A percentile compares a stretch with the other conserved stretches of the same genome.
phyloP scores from a whole-genome alignment of 2,888 invertebrate genomes.

The Endomychus coccineus region DNA sequence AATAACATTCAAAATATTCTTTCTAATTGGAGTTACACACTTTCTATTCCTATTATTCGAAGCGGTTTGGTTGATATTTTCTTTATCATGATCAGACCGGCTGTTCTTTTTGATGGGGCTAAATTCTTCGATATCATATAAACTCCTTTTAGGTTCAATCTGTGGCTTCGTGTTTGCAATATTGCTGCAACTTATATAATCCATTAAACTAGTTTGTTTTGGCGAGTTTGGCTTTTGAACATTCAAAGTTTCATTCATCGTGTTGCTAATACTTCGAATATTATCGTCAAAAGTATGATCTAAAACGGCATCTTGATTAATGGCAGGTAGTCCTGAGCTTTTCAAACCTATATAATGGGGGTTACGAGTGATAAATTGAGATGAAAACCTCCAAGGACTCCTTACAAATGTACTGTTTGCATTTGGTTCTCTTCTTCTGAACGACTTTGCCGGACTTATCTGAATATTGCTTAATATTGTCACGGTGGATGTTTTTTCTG shows the following conservation, averaged over 20 bases:
- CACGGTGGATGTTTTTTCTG: no score
- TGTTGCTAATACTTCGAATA: slow-evolving; percentile 5
- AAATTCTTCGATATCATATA: slow-evolving; percentile 22
- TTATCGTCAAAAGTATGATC: slow-evolving; percentile 24
- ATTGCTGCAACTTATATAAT: slow-evolving; percentile 15
- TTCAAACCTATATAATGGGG: slow-evolving; percentile 25
- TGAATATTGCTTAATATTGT: slow-evolving; percentile 9
- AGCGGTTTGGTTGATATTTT: no score
- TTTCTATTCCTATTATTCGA: no score
- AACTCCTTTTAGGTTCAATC: slow-evolving; percentile 7
- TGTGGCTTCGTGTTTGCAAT: slow-evolving; percentile 11
- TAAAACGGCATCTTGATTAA: slow-evolving; percentile 26
- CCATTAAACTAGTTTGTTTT: slow-evolving; percentile 19
- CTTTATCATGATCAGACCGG: slow-evolving; percentile 45
- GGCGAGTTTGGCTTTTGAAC: slow-evolving; percentile 8
- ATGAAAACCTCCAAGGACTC: slow-evolving; percentile 25
- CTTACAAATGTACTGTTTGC: slow-evolving; percentile 16
- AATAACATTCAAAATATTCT: no score
- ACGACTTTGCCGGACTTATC: slow-evolving; percentile 3
- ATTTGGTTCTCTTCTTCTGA: slow-evolving; percentile 16
- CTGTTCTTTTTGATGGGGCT: slow-evolving; percentile 40
- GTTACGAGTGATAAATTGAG: slow-evolving; percentile 19
- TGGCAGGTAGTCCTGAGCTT: slow-evolving; percentile 20
- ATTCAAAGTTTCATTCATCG: not conserved
- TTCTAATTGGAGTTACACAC: not conserved